Base-by-base conservation (phyloP, 2,113 vertebrate species). In the Calidris pygmaea region DNA sequence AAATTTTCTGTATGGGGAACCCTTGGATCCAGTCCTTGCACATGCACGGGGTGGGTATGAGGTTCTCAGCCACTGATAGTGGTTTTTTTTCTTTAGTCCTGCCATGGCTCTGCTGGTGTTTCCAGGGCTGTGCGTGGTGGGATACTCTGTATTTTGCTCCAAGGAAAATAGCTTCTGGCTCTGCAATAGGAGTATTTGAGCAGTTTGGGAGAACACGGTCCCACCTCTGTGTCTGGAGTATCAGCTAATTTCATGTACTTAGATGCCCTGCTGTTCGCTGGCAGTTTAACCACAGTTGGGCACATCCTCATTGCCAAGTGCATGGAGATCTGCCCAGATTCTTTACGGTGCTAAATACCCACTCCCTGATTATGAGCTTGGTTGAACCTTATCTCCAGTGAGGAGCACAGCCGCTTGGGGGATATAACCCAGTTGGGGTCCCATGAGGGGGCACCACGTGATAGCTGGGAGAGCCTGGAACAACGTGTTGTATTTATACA, bases 1-100 rank as follows among this genome's bases (percentile, higher is more conserved):
- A 66, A 35, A 50, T 39, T 43, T 58, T 66, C 16, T 35, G 3
- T 29, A 2, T 63, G 24, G 52, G 35, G 71, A 85, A n/a, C 32
- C 29, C 35, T 62, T 65, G 59, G 45, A 56, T 89, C 24, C 20
- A 52, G 19, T 58, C 50, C 22, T 53, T 84, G 50, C 12, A 32
- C 3, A 1, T 1, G 3, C 52, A 18, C 19, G 26, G 47, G 35
- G 11, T 20, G 14, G 19, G 4, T 50, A 3, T 32, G 29, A 55
- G 19, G 24, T 32, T 70, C 37, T 67, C 56, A 65, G 62, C 58
- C 1, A 1, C 30, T 60, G 24, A 6, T 8, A 3, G 9, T 68
- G 60, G 0, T 50, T 75, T 53, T 75, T 30, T 79, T 72, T 68
- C 52, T 75, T 43, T 20, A 76, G 45, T 48, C 35, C 21, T 34